These are phyloP conservation scores for Micrastur ruficollis DNA, from an alignment of 2,797 vertebrate species.

Conservation along the genomic window DNA sequence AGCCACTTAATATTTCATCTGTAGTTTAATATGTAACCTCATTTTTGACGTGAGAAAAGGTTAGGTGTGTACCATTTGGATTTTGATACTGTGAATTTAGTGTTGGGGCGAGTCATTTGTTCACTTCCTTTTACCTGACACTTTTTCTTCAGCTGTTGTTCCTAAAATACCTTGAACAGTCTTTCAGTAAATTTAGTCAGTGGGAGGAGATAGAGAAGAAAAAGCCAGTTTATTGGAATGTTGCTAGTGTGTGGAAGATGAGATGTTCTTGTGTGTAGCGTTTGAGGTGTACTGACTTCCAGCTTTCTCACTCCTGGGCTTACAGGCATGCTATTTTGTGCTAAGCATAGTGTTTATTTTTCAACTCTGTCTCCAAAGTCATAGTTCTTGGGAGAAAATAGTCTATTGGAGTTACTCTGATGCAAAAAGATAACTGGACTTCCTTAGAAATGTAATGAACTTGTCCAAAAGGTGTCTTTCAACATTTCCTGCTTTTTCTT, in stretches of 20 bases:
- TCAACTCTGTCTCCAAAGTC: neutral
- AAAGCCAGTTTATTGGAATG: constrained; percentile 45
- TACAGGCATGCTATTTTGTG: neutral
- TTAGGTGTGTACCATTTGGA: constrained; percentile 61
- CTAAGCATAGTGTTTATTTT: neutral
- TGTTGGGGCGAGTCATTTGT: constrained; percentile 45
- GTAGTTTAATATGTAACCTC: constrained; percentile 51
- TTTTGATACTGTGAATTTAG: constrained; percentile 54
- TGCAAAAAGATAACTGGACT: constrained; percentile 1
- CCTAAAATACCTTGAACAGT: neutral
- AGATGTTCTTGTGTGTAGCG: constrained; percentile 17
- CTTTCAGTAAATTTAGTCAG: constrained; percentile 24
- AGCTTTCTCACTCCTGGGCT: constrained; percentile 6
- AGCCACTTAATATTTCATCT: constrained; percentile 65
- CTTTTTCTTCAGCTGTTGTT: constrained; percentile 53
- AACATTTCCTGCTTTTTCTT: neutral
- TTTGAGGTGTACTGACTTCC: constrained; percentile 34
- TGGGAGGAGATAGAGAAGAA: constrained; percentile 53
- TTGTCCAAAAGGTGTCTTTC: neutral
- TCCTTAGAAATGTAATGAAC: neutral
- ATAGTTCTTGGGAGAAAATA: neutral
- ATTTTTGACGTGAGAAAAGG: constrained; percentile 62
- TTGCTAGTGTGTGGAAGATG: constrained; percentile 28
- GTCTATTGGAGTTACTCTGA: constrained; percentile 4
- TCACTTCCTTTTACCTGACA: constrained; percentile 36